Evolutionary conservation across 2,888 invertebrate genomes (phyloP).

Genomic region (Tenthredo amoena): DNA sequence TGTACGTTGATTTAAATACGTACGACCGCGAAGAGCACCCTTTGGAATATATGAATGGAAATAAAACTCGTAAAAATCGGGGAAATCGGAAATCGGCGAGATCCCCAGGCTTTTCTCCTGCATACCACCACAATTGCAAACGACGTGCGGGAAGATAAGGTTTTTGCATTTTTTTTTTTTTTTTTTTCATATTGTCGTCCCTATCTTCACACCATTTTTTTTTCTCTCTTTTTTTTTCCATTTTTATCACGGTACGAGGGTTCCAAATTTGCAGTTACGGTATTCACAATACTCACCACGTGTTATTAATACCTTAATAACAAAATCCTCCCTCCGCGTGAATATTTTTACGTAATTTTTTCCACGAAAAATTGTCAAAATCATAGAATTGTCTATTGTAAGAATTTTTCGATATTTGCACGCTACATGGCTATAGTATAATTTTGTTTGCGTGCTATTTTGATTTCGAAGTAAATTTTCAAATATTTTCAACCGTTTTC

Average conservation of each 20-base stretch:
- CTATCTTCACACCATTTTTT: slow-evolving; percentile 14
- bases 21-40: slow-evolving; percentile 2
- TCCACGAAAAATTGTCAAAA: neutral
- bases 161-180: slow-evolving; percentile 1
- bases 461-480: slow-evolving; percentile 32
- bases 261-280: slow-evolving; percentile 6
- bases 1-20: slow-evolving; percentile 46
- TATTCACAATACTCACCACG: neutral
- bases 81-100: slow-evolving; percentile 44
- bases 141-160: slow-evolving; percentile 44
- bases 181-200: slow-evolving; percentile 10
- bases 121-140: slow-evolving; percentile 37
- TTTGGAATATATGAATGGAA: slow-evolving; percentile 51
- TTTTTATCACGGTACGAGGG: neutral
- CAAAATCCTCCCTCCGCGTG: neutral
- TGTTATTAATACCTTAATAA: slow-evolving; percentile 13
- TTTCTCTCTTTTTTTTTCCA: neutral
- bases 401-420: neutral
- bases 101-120: slow-evolving; percentile 13
- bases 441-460: neutral
- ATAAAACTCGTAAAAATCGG: slow-evolving; percentile 49
- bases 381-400: neutral
- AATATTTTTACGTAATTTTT: neutral
- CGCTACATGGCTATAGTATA: neutral
- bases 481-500: slow-evolving; percentile 29